Percentiles rank a stretch among this genome's conserved stretches.
Evolutionary conservation across 2,797 vertebrate genomes (phyloP).

Genomic region (Tragopan temminckii): DNA sequence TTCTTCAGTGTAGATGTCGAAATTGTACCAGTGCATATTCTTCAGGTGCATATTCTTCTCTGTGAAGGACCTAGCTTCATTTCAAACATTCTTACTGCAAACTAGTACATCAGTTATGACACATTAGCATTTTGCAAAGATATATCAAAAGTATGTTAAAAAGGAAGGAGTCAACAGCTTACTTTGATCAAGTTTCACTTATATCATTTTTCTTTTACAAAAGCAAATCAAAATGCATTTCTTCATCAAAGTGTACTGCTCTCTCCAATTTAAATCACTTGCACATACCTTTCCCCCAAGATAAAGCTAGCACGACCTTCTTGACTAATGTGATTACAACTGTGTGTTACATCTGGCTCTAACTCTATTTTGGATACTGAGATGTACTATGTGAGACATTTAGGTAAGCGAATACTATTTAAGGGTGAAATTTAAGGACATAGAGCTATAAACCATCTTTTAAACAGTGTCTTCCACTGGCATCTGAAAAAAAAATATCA

Average conservation of each 20-base stretch:
- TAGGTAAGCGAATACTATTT: background rate
- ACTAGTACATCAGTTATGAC: background rate
- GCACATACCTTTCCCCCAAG: background rate
- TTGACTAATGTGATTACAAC: background rate
- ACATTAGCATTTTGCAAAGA: background rate
- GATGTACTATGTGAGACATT: background rate
- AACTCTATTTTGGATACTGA: background rate
- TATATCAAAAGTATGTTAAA: background rate
- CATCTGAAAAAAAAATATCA: background rate
- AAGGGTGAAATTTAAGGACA: background rate
- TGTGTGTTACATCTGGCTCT: background rate
- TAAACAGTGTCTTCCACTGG: background rate
- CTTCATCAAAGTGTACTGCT: background rate
- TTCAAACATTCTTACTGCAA: background rate
- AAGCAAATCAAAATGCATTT: background rate
- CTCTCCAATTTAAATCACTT: background rate
- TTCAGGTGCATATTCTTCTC: background rate
- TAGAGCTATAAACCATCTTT: background rate
- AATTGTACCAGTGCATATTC: background rate
- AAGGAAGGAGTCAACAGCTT: background rate
- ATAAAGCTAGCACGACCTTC: background rate
- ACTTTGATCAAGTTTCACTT: background rate
- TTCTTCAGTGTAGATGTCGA: background rate
- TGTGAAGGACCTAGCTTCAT: accelerated
- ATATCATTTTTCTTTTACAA: background rate